Evolutionary conservation across 2,888 invertebrate genomes (phyloP).

Genomic region (Heliconius erato): DNA sequence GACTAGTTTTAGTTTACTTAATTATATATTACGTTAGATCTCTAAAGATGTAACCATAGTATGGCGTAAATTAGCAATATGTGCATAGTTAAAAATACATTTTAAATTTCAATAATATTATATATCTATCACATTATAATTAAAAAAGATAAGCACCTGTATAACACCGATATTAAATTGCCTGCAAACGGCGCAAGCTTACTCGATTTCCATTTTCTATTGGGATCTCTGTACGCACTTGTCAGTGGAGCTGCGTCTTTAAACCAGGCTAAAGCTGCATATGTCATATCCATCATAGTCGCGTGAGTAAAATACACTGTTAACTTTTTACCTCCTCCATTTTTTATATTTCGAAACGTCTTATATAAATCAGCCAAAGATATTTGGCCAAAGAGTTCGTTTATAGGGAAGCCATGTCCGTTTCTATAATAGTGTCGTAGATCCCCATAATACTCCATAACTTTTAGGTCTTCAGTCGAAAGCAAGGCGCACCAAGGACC

Average conservation of each 20-base stretch:
- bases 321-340: slow-evolving; percentile 77
- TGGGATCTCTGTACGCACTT: slow-evolving; percentile 85
- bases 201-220: slow-evolving; percentile 89
- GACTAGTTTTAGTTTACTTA: too few relatives aligned
- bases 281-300: slow-evolving; percentile 86
- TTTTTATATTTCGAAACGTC: slow-evolving; percentile 77
- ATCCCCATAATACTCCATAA: slow-evolving; percentile 91
- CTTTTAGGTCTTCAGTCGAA: slow-evolving; percentile 88
- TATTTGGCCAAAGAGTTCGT: slow-evolving; percentile 88
- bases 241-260: slow-evolving; percentile 86
- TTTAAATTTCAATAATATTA: too few relatives aligned
- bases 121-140: neutral
- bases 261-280: slow-evolving; percentile 88
- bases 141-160: slow-evolving; percentile 81
- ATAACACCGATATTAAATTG: slow-evolving; percentile 90
- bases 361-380: slow-evolving; percentile 88
- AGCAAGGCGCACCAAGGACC: slow-evolving; percentile 93
- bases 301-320: slow-evolving; percentile 89
- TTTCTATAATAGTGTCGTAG: slow-evolving; percentile 88
- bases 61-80: too few relatives aligned
- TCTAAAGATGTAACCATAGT: too few relatives aligned
- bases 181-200: slow-evolving; percentile 88
- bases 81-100: neutral
- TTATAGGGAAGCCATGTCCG: slow-evolving; percentile 79
- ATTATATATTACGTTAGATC: too few relatives aligned